Percentiles rank a stretch among this genome's conserved stretches.
These are phyloP conservation scores for Apolygus lucorum DNA, from an alignment of 1,140 invertebrate genomes.

Conservation along the genomic window DNA sequence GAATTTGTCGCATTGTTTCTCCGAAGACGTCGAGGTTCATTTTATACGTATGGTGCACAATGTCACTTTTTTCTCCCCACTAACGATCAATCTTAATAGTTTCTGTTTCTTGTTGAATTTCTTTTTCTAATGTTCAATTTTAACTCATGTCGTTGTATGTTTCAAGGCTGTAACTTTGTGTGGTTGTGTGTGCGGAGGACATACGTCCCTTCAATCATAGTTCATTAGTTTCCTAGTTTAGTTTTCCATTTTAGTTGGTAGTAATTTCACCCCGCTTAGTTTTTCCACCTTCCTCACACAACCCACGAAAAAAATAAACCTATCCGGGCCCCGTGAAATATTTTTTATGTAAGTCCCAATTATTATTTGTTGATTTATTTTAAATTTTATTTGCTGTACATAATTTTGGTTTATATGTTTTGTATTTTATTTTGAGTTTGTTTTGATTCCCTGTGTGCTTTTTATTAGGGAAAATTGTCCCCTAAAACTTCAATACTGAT, in stretches of 20 bases:
- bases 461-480: too few species aligned
- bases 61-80: too few species aligned
- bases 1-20: too few species aligned
- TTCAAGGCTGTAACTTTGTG: slow-evolving; percentile 24
- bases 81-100: too few species aligned
- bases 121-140: background rate
- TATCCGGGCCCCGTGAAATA: background rate
- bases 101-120: too few species aligned
- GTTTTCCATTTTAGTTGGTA: slow-evolving; percentile 7
- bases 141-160: slow-evolving; percentile 20
- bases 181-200: slow-evolving; percentile 25
- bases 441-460: background rate
- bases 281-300: slow-evolving; percentile 21
- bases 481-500: too few species aligned
- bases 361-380: slow-evolving; percentile 21
- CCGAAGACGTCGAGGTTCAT: too few species aligned
- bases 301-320: slow-evolving; percentile 3
- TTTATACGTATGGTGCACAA: too few species aligned
- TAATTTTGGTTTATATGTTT: background rate
- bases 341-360: slow-evolving; percentile 22
- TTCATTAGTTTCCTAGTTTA: slow-evolving; percentile 18
- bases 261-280: slow-evolving; percentile 21
- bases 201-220: slow-evolving; percentile 14
- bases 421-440: slow-evolving; percentile 14
- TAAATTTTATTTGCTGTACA: background rate